Conservation (phyloP, 1,140 invertebrate genomes). For the Aradophagus sp. region DNA sequence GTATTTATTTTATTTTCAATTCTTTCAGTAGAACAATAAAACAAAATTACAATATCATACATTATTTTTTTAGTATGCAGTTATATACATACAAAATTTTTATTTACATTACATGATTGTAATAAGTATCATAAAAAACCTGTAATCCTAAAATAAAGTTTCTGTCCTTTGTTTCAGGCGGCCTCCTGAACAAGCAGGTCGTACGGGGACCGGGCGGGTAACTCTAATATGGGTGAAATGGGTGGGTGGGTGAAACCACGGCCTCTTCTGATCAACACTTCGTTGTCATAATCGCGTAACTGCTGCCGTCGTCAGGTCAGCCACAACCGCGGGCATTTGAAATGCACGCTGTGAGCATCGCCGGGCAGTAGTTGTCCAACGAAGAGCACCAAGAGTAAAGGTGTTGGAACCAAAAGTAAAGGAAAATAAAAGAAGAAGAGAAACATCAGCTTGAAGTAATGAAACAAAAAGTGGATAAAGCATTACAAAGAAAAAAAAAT, state of each 20-base stretch:
- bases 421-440: conserved; percentile 31
- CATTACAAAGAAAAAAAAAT: conserved; percentile 18
- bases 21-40: too few relatives aligned
- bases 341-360: conserved; percentile 40
- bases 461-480: conserved; percentile 34
- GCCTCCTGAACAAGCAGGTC: conserved; percentile 71
- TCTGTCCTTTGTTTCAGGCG: conserved; percentile 66
- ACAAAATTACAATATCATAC: too few relatives aligned
- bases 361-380: conserved; percentile 56
- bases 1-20: too few relatives aligned
- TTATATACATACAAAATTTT: too few relatives aligned
- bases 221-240: conserved; percentile 72
- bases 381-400: conserved; percentile 57
- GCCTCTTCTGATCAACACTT: conserved; percentile 75
- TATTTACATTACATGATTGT: too few relatives aligned
- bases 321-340: conserved; percentile 53
- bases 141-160: conserved; percentile 17
- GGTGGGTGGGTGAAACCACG: conserved; percentile 78
- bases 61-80: too few relatives aligned
- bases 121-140: too few relatives aligned
- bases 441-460: conserved; percentile 29
- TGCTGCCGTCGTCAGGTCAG: conserved; percentile 62
- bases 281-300: conserved; percentile 71
- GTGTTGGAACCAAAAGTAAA: conserved; percentile 51
- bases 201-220: conserved; percentile 74